A percentile compares a stretch with the other conserved stretches of the same genome.
Conservation (phyloP, 2,797 vertebrate genomes). For the Acrossocheilus wenchowensis region DNA sequence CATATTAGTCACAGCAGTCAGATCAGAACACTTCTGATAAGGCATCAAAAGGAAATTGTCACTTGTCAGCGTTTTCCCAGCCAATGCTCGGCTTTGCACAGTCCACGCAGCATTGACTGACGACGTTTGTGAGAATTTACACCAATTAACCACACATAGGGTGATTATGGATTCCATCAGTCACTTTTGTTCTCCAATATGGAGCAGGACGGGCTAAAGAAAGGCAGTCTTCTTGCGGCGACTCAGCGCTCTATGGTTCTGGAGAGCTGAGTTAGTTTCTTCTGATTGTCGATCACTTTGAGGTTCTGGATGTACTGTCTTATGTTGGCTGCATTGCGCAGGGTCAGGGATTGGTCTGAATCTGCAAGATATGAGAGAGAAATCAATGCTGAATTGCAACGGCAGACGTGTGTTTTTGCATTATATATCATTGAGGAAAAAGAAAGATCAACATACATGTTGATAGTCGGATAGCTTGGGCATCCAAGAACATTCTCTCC, state of each 20-base stretch:
- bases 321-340: conserved; percentile 80
- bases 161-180: conserved; percentile 40
- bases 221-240: not conserved
- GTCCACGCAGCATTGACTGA: not conserved
- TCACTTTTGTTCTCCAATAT: conserved; percentile 41
- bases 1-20: conserved; percentile 9
- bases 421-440: too few relatives aligned
- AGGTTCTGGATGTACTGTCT: conserved; percentile 89
- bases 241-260: conserved; percentile 82
- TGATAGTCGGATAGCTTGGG: conserved; percentile 79
- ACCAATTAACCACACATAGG: conserved; percentile 38
- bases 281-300: conserved; percentile 93
- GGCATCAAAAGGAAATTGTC: conserved; percentile 55
- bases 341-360: conserved; percentile 85
- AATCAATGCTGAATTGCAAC: not conserved
- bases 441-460: conserved; percentile 75
- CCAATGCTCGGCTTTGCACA: not conserved
- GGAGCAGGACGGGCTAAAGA: conserved; percentile 32
- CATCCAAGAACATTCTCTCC: conserved; percentile 86
- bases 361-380: conserved; percentile 69
- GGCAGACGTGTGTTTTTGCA: not conserved
- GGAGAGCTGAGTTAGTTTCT: conserved; percentile 88
- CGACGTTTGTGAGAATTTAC: not conserved
- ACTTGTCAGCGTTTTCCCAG: conserved; percentile 9
- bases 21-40: conserved; percentile 46